A percentile compares a stretch with the other conserved stretches of the same genome.
These are phyloP conservation scores for Decapterus maruadsi DNA, from an alignment of 2,797 vertebrate genomes.

Conservation along the genomic window DNA sequence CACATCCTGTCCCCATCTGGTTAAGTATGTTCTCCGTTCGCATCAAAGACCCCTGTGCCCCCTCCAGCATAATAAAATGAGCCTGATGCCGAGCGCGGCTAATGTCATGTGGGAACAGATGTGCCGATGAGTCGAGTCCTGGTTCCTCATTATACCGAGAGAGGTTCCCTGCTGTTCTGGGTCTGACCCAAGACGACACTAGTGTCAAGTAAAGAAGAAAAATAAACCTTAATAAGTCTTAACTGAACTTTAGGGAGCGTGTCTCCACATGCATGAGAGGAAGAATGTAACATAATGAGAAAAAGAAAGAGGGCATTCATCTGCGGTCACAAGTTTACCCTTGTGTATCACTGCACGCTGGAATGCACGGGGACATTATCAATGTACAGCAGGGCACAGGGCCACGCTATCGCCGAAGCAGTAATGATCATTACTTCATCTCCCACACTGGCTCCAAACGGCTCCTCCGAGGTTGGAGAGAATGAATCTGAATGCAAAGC, in stretches of 20 bases:
- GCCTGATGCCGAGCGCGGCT: conserved; percentile 30
- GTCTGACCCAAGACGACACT: conserved; percentile 52
- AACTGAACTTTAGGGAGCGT: conserved; percentile 59
- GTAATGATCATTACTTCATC: conserved; percentile 53
- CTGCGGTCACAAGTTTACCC: conserved; percentile 23
- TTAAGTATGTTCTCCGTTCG: conserved; percentile 56
- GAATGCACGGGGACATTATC: conserved; percentile 30
- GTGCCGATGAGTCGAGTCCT: conserved; percentile 35
- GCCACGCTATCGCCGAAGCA: conserved; percentile 27
- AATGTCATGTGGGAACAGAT: conserved; percentile 57
- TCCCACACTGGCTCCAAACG: conserved; percentile 42
- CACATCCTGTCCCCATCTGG: conserved; percentile 48
- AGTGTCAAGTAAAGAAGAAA: conserved; percentile 53
- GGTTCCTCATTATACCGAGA: conserved; percentile 62
- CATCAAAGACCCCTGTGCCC: conserved; percentile 36
- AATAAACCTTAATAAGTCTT: conserved; percentile 66
- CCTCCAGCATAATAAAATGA: conserved; percentile 47
- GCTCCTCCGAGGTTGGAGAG: conserved; percentile 35
- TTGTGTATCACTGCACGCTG: conserved; percentile 28
- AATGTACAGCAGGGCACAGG: conserved; percentile 35
- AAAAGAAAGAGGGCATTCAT: conserved; percentile 25
- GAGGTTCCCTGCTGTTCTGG: conserved; percentile 50
- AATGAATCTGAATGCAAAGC: conserved; percentile 29
- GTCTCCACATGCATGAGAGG: conserved; percentile 18
- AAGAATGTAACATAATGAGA: conserved; percentile 28